These are phyloP conservation scores for Cephalopachus bancanus DNA, from an alignment of 2,797 vertebrate species.

Conservation along the genomic window DNA sequence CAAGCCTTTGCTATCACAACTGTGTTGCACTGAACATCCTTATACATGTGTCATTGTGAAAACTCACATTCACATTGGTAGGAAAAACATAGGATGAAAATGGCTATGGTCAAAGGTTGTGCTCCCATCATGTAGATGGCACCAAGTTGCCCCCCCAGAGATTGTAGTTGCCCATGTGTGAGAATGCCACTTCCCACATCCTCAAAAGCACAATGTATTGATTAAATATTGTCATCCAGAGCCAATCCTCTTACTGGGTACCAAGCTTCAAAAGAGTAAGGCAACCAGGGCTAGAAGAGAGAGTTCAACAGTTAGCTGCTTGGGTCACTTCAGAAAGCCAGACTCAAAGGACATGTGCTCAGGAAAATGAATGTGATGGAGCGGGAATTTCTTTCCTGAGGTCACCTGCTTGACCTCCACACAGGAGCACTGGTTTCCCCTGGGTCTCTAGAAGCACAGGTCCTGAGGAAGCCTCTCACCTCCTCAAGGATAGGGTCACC, in stretches of 20 bases:
- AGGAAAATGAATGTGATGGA: neutral
- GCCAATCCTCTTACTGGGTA: neutral
- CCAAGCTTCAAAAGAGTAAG: neutral
- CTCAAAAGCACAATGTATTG: rapidly evolving
- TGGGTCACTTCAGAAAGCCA: constrained; percentile 1
- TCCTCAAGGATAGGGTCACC: neutral
- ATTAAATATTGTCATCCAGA: neutral
- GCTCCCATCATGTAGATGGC: too few relatives aligned
- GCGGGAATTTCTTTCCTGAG: neutral
- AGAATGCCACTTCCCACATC: neutral
- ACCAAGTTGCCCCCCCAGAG: too few relatives aligned
- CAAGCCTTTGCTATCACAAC: neutral
- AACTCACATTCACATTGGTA: too few relatives aligned
- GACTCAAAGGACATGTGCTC: neutral
- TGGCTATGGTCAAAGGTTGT: rapidly evolving
- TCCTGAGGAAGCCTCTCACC: neutral
- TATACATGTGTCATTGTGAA: neutral
- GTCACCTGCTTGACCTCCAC: neutral
- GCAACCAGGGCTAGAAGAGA: neutral
- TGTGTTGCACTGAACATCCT: neutral
- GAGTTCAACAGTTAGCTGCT: neutral
- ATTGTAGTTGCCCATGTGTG: rapidly evolving
- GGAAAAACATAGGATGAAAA: neutral
- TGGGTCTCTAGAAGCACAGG: neutral
- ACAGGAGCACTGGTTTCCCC: neutral